Conservation (phyloP, 2,113 vertebrate species). For the Cynocephalus volans region DNA sequence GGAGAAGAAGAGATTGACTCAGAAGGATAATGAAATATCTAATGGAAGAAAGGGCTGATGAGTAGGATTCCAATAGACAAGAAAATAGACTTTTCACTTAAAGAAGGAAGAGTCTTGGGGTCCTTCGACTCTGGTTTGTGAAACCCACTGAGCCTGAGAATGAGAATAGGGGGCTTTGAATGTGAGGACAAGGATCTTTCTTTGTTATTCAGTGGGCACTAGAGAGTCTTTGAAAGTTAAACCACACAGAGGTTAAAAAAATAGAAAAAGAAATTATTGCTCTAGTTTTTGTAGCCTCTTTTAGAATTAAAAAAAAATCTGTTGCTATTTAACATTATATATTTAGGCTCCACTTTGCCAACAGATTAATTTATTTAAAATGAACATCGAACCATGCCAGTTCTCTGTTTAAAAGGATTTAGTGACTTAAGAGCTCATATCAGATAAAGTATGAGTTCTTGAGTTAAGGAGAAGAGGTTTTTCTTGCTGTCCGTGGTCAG, state of each 20-base stretch:
- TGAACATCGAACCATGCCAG: neutral
- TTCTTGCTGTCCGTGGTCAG: neutral
- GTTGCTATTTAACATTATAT: constrained; percentile 68
- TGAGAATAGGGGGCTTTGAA: neutral
- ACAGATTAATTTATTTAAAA: constrained; percentile 67
- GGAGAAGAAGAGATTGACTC: neutral
- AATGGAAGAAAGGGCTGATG: neutral
- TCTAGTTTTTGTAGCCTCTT: constrained; percentile 60
- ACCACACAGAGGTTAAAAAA: constrained; percentile 56
- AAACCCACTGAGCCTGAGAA: neutral
- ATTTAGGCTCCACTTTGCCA: constrained; percentile 56
- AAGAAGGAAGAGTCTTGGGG: neutral
- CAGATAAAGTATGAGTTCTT: neutral
- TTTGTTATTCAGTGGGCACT: constrained; percentile 49
- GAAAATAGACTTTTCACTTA: neutral
- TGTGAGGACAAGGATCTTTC: neutral
- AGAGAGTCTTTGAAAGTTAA: constrained; percentile 52
- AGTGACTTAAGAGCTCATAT: neutral
- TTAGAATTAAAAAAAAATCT: constrained; percentile 72
- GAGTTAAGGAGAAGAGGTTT: neutral
- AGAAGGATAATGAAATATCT: neutral
- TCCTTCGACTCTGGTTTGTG: neutral
- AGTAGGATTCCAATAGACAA: neutral
- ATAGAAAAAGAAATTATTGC: constrained; percentile 55
- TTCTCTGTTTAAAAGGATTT: constrained; percentile 33